Base-by-base conservation (phyloP, 2,888 invertebrate species). In the Resseliella maxima region DNA sequence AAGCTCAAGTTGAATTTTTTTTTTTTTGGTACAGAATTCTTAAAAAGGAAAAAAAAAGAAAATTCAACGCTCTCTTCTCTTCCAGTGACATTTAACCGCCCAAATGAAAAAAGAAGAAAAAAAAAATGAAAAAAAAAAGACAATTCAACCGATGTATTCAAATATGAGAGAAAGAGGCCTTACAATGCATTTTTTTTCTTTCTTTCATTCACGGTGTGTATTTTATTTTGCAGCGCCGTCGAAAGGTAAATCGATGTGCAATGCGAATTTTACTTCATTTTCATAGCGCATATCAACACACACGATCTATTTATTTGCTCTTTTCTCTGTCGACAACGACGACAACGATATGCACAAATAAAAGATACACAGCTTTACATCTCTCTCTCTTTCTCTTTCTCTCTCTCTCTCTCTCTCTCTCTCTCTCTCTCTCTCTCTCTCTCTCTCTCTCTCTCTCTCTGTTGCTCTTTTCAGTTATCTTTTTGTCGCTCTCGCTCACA, bases 231-330 rank as follows among this genome's bases (percentile, higher is more conserved):
- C 50, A 72, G 72, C 31, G 35, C 31, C 31, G 31, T 72, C 35
- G 72, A 72, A 72, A 72, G 72, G 72, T 72, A 72, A 72, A 59
- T 59, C 59, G 59, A 59, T 59, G 59, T 59, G 59, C 27, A 59
- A 31, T 72, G 35, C 31, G 72, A 72, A 35, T 72, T 72, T n/a
- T 72, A 72, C 72, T 72, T 72, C 31, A 72, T 72, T 72, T 72
- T 72, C 72, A 72, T 72, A 72, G 72, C 72, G 72, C 72, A 72
- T 72, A 72, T 72, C 72, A 72, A 72, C 72, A 72, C 35, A 72
- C 72, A 72, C 72, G 72, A 72, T 72, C 72, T 72, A 72, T 72
- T 72, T 72, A 72, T 72, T 72, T 72, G 72, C 72, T 5, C 72
- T 72, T 72, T 31, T 31, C 31, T 59, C 27, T 27, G 1, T 5